Conservation (phyloP, 2,113 vertebrate species). For the Ailuropoda melanoleuca region DNA sequence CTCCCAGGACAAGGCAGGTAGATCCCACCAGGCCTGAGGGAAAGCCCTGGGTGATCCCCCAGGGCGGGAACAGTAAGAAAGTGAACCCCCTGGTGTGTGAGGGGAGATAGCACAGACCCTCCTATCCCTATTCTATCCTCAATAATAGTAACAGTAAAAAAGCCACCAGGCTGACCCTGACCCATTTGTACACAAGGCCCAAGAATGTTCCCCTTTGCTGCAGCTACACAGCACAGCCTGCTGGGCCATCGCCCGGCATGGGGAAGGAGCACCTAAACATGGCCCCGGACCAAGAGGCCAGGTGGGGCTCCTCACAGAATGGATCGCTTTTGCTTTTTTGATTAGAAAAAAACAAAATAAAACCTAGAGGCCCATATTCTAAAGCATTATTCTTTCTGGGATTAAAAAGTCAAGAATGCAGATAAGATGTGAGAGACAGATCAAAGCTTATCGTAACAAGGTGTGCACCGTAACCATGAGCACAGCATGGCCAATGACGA, state of each 20-base stretch:
- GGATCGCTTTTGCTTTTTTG: not conserved
- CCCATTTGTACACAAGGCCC: not conserved
- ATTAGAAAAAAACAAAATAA: slow-evolving; percentile 5
- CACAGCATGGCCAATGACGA: slow-evolving; percentile 2
- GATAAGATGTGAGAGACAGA: slow-evolving; percentile 63
- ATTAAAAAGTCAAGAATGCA: slow-evolving; percentile 67
- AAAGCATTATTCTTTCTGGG: slow-evolving; percentile 51
- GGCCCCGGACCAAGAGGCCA: not conserved
- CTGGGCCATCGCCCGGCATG: not conserved
- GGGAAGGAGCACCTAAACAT: not conserved
- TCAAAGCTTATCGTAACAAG: slow-evolving; percentile 66
- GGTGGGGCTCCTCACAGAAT: not conserved
- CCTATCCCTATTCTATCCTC: not conserved
- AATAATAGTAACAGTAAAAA: not conserved
- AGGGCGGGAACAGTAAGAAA: not conserved
- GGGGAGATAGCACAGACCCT: not conserved
- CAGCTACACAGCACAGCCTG: not conserved
- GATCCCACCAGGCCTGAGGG: not conserved
- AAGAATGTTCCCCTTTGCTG: not conserved
- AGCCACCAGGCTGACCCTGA: not conserved
- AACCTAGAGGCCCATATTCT: not conserved
- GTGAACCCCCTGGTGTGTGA: no score
- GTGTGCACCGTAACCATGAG: not conserved
- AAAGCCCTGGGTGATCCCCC: not conserved
- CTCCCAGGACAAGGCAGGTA: not conserved